These are phyloP conservation scores for Eospalax fontanierii DNA, from an alignment of 2,797 vertebrate genomes.

Conservation along the genomic window DNA sequence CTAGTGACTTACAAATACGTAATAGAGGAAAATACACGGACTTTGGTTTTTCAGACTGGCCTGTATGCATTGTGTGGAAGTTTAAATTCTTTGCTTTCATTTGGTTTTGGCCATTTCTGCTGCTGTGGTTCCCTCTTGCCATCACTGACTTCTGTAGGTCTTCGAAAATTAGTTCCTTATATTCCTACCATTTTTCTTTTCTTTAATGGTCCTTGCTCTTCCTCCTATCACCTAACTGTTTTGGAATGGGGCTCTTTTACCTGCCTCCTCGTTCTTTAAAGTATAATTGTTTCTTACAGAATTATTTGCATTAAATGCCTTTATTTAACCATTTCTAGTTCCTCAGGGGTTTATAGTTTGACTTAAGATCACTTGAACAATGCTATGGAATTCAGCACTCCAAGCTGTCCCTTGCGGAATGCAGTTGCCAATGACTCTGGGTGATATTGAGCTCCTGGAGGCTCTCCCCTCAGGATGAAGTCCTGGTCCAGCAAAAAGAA, in stretches of 20 bases:
- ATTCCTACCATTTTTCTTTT: conserved; percentile 10
- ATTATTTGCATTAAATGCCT: neutral
- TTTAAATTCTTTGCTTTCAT: neutral
- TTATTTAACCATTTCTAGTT: neutral
- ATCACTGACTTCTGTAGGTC: neutral
- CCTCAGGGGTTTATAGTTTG: neutral
- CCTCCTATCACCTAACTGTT: neutral
- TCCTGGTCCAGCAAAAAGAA: neutral
- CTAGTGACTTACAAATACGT: neutral
- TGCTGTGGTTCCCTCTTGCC: neutral
- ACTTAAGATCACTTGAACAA: neutral
- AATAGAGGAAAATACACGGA: neutral
- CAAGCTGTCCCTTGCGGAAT: neutral
- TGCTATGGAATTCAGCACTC: neutral
- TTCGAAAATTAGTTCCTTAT: neutral
- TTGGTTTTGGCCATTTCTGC: neutral
- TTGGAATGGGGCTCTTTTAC: neutral
- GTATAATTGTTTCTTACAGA: conserved; percentile 33
- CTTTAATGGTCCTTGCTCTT: neutral
- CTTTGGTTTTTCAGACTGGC: neutral
- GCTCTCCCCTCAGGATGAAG: neutral
- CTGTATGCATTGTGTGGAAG: neutral
- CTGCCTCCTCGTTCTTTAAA: neutral
- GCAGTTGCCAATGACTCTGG: neutral
- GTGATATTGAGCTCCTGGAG: neutral